Percentiles rank a stretch among this genome's conserved stretches.
Conservation (phyloP, 2,888 invertebrate genomes). For the Pseudococcus viburni region DNA sequence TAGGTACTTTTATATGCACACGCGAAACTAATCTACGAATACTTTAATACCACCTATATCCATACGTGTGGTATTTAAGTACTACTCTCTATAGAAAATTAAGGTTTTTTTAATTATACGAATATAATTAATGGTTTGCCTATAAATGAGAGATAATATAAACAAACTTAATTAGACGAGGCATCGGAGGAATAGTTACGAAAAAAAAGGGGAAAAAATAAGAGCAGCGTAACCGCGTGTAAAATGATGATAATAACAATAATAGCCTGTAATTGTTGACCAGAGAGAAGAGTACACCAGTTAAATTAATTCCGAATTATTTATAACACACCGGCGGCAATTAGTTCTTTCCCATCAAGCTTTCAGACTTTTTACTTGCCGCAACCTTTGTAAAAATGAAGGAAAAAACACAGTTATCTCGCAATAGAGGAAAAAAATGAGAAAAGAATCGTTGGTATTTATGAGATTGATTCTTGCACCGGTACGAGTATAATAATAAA, state of each 20-base stretch:
- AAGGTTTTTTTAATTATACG: constrained; percentile 49
- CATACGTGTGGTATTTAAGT: no score
- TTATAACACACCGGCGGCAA: constrained; percentile 63
- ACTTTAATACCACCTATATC: no score
- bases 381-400: constrained; percentile 20
- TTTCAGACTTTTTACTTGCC: constrained; percentile 40
- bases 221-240: constrained; percentile 65
- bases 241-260: constrained; percentile 65
- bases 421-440: neutral
- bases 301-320: constrained; percentile 65
- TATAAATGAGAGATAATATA: constrained; percentile 64
- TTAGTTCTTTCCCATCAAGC: constrained; percentile 64
- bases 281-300: neutral
- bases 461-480: neutral
- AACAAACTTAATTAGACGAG: constrained; percentile 65
- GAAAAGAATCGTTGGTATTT: neutral
- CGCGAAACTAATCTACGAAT: constrained; percentile 4
- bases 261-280: constrained; percentile 62
- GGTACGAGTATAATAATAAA: no score
- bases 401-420: neutral
- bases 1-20: neutral
- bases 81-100: constrained; percentile 53
- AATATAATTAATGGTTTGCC: constrained; percentile 64
- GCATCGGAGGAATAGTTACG: constrained; percentile 47
- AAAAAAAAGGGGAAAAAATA: constrained; percentile 11